These are phyloP conservation scores for Crypturellus tataupa DNA, from an alignment of 2,797 vertebrate genomes.

Conservation along the genomic window DNA sequence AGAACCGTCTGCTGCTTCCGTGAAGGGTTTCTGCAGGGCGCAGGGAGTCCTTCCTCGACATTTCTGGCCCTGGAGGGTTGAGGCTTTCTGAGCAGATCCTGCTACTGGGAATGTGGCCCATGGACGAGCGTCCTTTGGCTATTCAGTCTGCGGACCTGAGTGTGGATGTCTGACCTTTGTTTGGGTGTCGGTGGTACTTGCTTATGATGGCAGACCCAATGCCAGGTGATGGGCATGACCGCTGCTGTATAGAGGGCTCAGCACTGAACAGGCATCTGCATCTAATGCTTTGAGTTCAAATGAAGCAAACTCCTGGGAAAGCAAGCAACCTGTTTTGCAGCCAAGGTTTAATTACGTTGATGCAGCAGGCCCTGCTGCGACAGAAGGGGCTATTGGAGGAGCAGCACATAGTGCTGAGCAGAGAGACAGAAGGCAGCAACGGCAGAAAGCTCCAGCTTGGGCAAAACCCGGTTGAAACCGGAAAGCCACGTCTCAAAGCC, in stretches of 20 bases:
- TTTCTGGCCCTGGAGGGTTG: not conserved
- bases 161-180: not conserved
- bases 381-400: not conserved
- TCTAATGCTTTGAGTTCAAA: not conserved
- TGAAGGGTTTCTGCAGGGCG: not conserved
- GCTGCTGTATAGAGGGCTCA: not conserved
- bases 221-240: not conserved
- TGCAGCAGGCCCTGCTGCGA: not conserved
- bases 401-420: accelerated
- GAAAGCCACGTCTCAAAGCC: not conserved
- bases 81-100: not conserved
- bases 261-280: accelerated
- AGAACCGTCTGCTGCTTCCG: not conserved
- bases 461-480: not conserved
- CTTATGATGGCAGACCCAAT: not conserved
- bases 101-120: not conserved
- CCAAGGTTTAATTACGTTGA: not conserved
- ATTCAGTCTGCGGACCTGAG: not conserved
- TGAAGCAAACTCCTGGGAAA: not conserved
- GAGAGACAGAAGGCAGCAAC: not conserved
- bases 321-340: not conserved
- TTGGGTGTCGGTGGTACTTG: not conserved
- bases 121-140: not conserved
- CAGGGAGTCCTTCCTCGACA: accelerated
- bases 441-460: not conserved